Evolutionary conservation across 2,113 vertebrate genomes (phyloP).

Genomic region (Hassar affinis): DNA sequence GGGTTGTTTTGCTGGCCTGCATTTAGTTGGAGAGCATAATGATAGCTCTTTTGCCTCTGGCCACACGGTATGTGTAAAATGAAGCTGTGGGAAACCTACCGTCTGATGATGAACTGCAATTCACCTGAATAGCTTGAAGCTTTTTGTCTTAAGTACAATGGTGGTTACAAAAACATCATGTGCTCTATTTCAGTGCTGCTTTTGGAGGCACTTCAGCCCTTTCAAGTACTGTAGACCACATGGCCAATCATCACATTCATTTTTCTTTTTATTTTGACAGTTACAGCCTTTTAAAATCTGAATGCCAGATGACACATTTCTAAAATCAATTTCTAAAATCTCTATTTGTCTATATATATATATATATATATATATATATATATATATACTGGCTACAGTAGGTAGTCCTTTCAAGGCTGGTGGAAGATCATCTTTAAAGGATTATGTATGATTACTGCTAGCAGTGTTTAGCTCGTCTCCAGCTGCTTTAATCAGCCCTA

Average conservation of each 20-base stretch:
- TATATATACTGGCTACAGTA: slow-evolving; percentile 1
- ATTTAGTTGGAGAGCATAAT: background rate
- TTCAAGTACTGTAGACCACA: background rate
- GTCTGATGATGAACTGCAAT: slow-evolving; percentile 16
- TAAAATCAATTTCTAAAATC: background rate
- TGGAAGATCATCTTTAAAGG: slow-evolving; percentile 24
- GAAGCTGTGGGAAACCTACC: slow-evolving; percentile 16
- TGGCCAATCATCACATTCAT: background rate
- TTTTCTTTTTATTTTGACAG: background rate
- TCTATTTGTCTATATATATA: too few species aligned
- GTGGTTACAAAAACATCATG: slow-evolving; percentile 21
- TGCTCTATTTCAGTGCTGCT: slow-evolving; percentile 4
- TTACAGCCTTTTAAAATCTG: slow-evolving; percentile 1
- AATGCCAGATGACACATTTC: background rate
- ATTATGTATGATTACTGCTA: slow-evolving; percentile 22
- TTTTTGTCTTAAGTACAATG: slow-evolving; percentile 6
- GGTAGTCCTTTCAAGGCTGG: background rate
- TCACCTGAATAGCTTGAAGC: background rate
- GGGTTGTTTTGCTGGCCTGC: slow-evolving; percentile 13
- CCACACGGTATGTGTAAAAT: slow-evolving; percentile 16
- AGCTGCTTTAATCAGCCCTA: slow-evolving; percentile 13
- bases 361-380: too few species aligned
- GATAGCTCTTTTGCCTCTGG: slow-evolving; percentile 4
- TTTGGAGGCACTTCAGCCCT: background rate
- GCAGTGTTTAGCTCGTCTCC: slow-evolving; percentile 23